Percentiles rank a stretch among this genome's conserved stretches.
These are phyloP conservation scores for Drosophila nr. perissopoda DNA, from an alignment of 2,888 invertebrate genomes.

Conservation along the genomic window DNA sequence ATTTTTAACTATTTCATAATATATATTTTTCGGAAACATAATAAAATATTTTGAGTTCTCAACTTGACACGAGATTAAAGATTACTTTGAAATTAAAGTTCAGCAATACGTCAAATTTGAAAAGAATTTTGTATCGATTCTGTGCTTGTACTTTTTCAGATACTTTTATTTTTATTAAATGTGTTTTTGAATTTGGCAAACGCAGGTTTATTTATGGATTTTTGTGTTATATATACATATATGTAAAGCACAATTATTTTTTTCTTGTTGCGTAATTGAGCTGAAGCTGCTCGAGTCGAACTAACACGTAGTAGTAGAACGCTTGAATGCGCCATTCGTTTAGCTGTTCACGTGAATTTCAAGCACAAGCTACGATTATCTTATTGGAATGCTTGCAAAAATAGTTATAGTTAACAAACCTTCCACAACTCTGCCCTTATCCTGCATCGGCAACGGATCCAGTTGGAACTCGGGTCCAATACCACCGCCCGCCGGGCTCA, in stretches of 20 bases:
- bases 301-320: slow-evolving; percentile 46
- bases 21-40: background rate
- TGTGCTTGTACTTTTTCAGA: background rate
- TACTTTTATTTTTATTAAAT: background rate
- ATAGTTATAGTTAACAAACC: slow-evolving; percentile 42
- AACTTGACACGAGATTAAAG: background rate
- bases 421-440: slow-evolving; percentile 50
- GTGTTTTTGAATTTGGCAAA: background rate
- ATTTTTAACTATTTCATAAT: background rate
- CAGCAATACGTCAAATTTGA: too few relatives aligned
- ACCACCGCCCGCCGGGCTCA: slow-evolving; percentile 64
- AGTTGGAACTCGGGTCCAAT: slow-evolving; percentile 72
- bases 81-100: background rate
- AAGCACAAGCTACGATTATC: background rate
- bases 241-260: background rate
- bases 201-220: background rate
- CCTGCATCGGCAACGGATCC: slow-evolving; percentile 11
- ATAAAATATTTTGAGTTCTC: background rate
- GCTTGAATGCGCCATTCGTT: slow-evolving; percentile 34
- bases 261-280: slow-evolving; percentile 43
- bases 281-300: slow-evolving; percentile 23
- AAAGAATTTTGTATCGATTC: background rate
- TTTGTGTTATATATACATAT: background rate
- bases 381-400: background rate
- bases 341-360: slow-evolving; percentile 11